phyloP scores from a whole-genome alignment of 2,797 vertebrate genomes.

The Hylomyscus alleni region DNA sequence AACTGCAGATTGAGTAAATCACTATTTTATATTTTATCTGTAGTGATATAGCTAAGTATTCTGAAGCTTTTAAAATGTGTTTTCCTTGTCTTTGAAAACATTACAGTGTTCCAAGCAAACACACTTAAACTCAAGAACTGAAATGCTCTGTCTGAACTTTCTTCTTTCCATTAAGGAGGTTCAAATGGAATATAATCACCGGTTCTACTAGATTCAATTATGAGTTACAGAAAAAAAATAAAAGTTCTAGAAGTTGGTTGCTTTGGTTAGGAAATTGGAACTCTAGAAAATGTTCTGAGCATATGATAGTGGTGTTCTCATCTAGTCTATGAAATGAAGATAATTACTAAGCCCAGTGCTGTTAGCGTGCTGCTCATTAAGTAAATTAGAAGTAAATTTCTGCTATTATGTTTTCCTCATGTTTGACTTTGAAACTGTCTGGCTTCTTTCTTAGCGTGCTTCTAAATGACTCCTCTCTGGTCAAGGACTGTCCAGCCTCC shows the following conservation, averaged over 20 bases:
- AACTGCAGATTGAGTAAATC: not conserved
- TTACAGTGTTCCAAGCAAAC: not conserved
- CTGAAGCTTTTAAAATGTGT: conserved; percentile 13
- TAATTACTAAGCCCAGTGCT: conserved; percentile 27
- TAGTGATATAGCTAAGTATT: not conserved
- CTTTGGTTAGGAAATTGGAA: not conserved
- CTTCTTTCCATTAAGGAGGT: not conserved
- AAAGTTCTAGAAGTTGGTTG: not conserved
- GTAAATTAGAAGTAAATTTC: conserved; percentile 52
- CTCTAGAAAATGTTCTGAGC: not conserved
- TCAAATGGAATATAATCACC: not conserved
- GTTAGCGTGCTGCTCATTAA: conserved; percentile 22
- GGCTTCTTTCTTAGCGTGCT: not conserved
- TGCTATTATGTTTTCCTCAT: not conserved
- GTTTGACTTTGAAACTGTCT: conserved; percentile 23
- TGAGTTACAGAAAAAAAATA: not conserved
- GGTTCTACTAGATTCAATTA: not conserved
- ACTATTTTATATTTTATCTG: not conserved
- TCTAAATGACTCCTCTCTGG: not conserved
- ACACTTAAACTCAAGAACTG: not conserved
- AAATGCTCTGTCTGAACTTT: conserved; percentile 19
- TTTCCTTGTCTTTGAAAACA: conserved; percentile 17
- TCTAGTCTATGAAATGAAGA: conserved; percentile 3
- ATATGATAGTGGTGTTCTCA: conserved; percentile 17
- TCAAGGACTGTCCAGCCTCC: not conserved